These are phyloP conservation scores for Chelonia mydas DNA, from an alignment of 2,797 vertebrate species.

Conservation along the genomic window DNA sequence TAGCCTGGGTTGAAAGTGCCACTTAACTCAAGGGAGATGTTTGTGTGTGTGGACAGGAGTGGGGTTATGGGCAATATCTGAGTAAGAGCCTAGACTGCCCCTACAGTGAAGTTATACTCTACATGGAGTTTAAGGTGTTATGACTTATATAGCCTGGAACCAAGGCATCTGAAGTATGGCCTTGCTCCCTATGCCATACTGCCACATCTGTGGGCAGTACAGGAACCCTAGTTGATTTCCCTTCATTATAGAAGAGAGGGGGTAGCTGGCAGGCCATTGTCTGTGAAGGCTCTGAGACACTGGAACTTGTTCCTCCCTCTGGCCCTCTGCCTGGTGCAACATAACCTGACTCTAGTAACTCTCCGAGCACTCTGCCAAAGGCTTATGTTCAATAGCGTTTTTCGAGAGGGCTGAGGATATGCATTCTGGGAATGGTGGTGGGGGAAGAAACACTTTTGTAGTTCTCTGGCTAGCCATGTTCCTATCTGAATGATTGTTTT, in stretches of 20 bases:
- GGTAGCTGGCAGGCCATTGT: background rate
- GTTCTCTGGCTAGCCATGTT: constrained; percentile 6
- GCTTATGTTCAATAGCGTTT: too few relatives aligned
- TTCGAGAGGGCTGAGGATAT: too few relatives aligned
- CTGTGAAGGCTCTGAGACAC: background rate
- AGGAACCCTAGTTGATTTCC: background rate
- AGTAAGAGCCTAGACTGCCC: too few relatives aligned
- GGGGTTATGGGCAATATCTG: too few relatives aligned
- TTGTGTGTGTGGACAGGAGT: too few relatives aligned
- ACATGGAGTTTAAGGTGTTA: background rate
- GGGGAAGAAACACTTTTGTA: background rate
- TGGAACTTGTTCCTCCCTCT: background rate
- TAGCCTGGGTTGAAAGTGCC: too few relatives aligned
- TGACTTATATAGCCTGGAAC: background rate
- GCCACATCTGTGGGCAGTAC: background rate
- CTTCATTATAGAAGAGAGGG: background rate
- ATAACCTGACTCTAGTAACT: background rate
- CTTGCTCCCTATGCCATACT: background rate
- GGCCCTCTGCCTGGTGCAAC: too few relatives aligned
- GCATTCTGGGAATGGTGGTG: too few relatives aligned
- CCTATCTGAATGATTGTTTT: constrained; percentile 4
- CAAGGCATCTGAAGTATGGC: background rate
- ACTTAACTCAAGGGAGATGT: too few relatives aligned
- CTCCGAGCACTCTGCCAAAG: background rate
- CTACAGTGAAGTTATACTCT: too few relatives aligned